These are phyloP conservation scores for Spodoptera litura DNA, from an alignment of 1,140 invertebrate genomes.

Conservation along the genomic window DNA sequence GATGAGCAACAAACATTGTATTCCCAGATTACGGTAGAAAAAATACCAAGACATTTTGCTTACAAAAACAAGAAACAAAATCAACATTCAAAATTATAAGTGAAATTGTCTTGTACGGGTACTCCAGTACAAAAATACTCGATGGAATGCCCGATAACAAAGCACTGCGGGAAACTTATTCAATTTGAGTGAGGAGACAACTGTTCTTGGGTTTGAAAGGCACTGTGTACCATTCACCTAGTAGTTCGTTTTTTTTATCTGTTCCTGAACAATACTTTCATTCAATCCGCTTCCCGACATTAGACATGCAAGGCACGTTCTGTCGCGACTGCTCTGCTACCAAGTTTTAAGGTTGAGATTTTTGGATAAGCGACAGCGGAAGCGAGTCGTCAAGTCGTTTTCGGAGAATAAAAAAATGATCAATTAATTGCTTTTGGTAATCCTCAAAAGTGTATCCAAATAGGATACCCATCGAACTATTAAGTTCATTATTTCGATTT, in stretches of 20 bases:
- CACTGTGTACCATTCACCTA: slow-evolving; percentile 71
- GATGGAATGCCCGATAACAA: slow-evolving; percentile 76
- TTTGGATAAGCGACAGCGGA: slow-evolving; percentile 56
- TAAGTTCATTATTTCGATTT: too few species aligned
- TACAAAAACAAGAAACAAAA: slow-evolving; percentile 1
- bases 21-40: slow-evolving; percentile 7
- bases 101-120: slow-evolving; percentile 55
- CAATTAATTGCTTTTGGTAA: too few species aligned
- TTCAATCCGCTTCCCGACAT: slow-evolving; percentile 72
- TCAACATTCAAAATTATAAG: slow-evolving; percentile 41
- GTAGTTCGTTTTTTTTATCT: slow-evolving; percentile 69
- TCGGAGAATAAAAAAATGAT: not conserved
- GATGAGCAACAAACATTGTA: slow-evolving; percentile 10
- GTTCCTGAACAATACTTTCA: slow-evolving; percentile 77
- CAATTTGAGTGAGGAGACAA: slow-evolving; percentile 80
- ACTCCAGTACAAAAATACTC: slow-evolving; percentile 70
- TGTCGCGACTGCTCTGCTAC: slow-evolving; percentile 67
- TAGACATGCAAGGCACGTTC: slow-evolving; percentile 74
- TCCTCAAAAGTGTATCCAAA: too few species aligned
- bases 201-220: slow-evolving; percentile 78
- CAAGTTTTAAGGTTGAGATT: slow-evolving; percentile 56
- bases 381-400: slow-evolving; percentile 30
- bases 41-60: not conserved
- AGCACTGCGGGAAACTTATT: slow-evolving; percentile 78
- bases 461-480: too few species aligned